A percentile compares a stretch with the other conserved stretches of the same genome.
Conservation (phyloP, 1,140 invertebrate species). For the Drosophila biarmipes region DNA sequence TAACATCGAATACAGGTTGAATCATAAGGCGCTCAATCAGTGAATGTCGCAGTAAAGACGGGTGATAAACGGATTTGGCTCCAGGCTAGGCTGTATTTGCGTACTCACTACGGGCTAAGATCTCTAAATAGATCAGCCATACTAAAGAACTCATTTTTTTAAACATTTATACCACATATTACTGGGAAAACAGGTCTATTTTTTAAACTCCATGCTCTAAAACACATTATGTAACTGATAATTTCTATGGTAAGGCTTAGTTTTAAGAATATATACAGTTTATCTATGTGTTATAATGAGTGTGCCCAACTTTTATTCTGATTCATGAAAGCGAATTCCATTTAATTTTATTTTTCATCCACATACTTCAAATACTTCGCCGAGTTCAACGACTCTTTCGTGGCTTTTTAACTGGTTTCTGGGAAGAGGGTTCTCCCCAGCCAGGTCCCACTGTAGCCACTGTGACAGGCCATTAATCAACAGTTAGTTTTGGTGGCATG, state of each 20-base stretch:
- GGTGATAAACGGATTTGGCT: neutral
- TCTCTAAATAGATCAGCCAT: too few relatives aligned
- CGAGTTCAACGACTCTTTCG: neutral
- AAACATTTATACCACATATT: too few relatives aligned
- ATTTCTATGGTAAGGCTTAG: too few relatives aligned
- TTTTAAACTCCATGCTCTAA: too few relatives aligned
- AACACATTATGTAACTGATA: too few relatives aligned
- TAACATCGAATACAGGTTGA: conserved; percentile 36
- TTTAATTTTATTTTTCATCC: neutral
- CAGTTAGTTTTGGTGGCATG: conserved; percentile 49
- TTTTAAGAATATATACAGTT: too few relatives aligned
- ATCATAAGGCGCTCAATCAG: conserved; percentile 43
- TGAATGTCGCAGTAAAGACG: conserved; percentile 37
- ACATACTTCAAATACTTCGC: neutral
- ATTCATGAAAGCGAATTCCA: neutral
- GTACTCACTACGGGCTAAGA: neutral
- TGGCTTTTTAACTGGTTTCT: neutral
- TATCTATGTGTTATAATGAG: too few relatives aligned
- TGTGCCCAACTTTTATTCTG: neutral
- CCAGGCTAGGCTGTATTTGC: neutral
- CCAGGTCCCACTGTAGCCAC: conserved; percentile 25
- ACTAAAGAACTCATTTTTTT: too few relatives aligned
- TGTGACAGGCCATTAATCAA: conserved; percentile 58
- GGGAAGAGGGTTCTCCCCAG: too few relatives aligned
- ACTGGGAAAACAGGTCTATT: too few relatives aligned